Evolutionary conservation across 1,140 invertebrate genomes (phyloP).

Genomic region (Bombus pyrosoma): DNA sequence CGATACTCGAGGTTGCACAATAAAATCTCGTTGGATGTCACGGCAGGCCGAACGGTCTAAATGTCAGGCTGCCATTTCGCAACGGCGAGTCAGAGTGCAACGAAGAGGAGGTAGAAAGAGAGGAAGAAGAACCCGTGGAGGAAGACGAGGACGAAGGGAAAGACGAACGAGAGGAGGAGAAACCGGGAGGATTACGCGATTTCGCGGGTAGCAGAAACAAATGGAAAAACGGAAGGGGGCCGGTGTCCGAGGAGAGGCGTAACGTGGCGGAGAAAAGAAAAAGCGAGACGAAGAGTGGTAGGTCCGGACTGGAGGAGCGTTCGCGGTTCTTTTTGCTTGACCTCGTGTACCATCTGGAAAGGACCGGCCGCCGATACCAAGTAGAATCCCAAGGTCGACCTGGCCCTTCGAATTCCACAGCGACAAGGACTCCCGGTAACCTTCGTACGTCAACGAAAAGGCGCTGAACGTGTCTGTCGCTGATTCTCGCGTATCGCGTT

Average conservation of each 20-base stretch:
- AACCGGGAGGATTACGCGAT: slow-evolving; percentile 34
- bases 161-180: background rate
- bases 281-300: slow-evolving; percentile 48
- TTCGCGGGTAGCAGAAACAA: slow-evolving; percentile 29
- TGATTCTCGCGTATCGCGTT: background rate
- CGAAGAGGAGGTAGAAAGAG: background rate
- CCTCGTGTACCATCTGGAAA: slow-evolving; percentile 63
- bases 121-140: background rate
- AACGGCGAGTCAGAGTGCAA: background rate
- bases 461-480: background rate
- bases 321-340: slow-evolving; percentile 62
- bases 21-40: slow-evolving; percentile 17
- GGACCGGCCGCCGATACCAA: slow-evolving; percentile 58
- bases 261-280: slow-evolving; percentile 36
- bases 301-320: slow-evolving; percentile 35
- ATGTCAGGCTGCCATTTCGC: slow-evolving; percentile 50
- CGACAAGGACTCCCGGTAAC: slow-evolving; percentile 61
- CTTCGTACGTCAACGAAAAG: slow-evolving; percentile 65
- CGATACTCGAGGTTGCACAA: slow-evolving; percentile 8
- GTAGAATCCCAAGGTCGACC: slow-evolving; percentile 64
- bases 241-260: background rate
- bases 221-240: slow-evolving; percentile 27
- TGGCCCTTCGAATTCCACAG: slow-evolving; percentile 67
- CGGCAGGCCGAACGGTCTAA: slow-evolving; percentile 14
- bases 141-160: background rate